Percentiles rank a stretch among this genome's conserved stretches.
Conservation (phyloP, 2,113 vertebrate species). For the Neodontobutis hainanensis region DNA sequence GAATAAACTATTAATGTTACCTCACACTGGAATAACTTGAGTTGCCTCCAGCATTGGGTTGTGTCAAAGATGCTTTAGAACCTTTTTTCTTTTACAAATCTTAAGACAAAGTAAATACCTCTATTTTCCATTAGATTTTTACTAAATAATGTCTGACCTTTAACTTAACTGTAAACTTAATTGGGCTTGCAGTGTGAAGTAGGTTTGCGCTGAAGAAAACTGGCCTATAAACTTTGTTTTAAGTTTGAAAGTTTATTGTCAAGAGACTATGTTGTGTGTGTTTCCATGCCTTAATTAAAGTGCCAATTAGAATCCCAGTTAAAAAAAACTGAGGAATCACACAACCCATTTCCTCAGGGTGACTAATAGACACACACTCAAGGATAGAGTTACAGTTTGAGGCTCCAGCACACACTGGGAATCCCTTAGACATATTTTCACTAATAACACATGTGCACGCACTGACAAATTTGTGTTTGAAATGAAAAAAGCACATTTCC, state of each 20-base stretch:
- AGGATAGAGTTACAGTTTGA: constrained; percentile 29
- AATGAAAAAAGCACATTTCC: constrained; percentile 33
- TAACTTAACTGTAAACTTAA: too few species aligned
- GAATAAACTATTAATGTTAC: too few species aligned
- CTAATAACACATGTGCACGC: constrained; percentile 22
- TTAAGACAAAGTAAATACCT: too few species aligned
- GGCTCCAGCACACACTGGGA: background rate
- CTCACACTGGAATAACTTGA: too few species aligned
- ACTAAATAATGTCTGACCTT: too few species aligned
- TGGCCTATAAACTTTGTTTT: constrained; percentile 1
- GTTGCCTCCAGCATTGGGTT: too few species aligned
- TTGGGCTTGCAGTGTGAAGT: background rate
- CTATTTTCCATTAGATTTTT: too few species aligned
- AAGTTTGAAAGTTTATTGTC: constrained; percentile 4
- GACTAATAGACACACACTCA: constrained; percentile 41
- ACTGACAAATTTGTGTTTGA: constrained; percentile 30
- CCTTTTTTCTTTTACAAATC: too few species aligned
- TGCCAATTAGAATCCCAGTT: constrained; percentile 60
- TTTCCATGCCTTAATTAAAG: constrained; percentile 65
- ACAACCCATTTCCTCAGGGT: constrained; percentile 55
- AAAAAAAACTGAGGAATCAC: constrained; percentile 51
- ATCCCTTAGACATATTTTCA: constrained; percentile 13
- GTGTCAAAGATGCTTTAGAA: too few species aligned
- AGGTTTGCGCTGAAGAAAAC: constrained; percentile 1
- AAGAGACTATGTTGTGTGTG: constrained; percentile 8